These are phyloP conservation scores for Cabera pusaria DNA, from an alignment of 2,888 invertebrate genomes.

Conservation along the genomic window DNA sequence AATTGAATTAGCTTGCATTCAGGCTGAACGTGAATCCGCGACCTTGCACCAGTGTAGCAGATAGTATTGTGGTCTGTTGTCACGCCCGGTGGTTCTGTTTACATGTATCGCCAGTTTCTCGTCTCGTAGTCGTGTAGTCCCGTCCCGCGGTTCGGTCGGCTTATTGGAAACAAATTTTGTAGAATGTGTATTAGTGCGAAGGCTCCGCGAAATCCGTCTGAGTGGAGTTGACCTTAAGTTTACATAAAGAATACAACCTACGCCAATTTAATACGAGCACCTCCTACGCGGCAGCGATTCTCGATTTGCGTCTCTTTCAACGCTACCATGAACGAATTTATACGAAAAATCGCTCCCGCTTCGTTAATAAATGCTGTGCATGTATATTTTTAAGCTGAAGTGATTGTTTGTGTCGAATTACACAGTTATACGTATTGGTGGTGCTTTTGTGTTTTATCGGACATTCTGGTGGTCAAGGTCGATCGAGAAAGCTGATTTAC, in stretches of 20 bases:
- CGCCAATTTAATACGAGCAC: slow-evolving; percentile 65
- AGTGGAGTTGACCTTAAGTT: slow-evolving; percentile 67
- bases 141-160: slow-evolving; percentile 46
- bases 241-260: slow-evolving; percentile 66
- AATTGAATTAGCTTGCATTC: slow-evolving; percentile 51
- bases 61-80: slow-evolving; percentile 54
- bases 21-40: slow-evolving; percentile 48
- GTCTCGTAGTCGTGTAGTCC: slow-evolving; percentile 33
- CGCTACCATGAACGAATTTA: slow-evolving; percentile 54
- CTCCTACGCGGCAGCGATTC: slow-evolving; percentile 66
- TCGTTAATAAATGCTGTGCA: slow-evolving; percentile 29
- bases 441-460: slow-evolving; percentile 16
- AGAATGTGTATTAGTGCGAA: slow-evolving; percentile 48
- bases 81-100: slow-evolving; percentile 71
- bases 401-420: slow-evolving; percentile 27
- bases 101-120: slow-evolving; percentile 53
- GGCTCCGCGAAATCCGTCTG: slow-evolving; percentile 46
- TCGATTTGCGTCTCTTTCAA: slow-evolving; percentile 50
- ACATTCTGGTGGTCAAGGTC: slow-evolving; percentile 14
- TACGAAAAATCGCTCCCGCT: slow-evolving; percentile 40
- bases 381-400: slow-evolving; percentile 36
- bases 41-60: slow-evolving; percentile 53
- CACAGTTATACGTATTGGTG: slow-evolving; percentile 9
- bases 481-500: slow-evolving; percentile 1
- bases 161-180: slow-evolving; percentile 49